phyloP scores from a whole-genome alignment of 2,113 vertebrate species.

The Macroglossus sobrinus region DNA sequence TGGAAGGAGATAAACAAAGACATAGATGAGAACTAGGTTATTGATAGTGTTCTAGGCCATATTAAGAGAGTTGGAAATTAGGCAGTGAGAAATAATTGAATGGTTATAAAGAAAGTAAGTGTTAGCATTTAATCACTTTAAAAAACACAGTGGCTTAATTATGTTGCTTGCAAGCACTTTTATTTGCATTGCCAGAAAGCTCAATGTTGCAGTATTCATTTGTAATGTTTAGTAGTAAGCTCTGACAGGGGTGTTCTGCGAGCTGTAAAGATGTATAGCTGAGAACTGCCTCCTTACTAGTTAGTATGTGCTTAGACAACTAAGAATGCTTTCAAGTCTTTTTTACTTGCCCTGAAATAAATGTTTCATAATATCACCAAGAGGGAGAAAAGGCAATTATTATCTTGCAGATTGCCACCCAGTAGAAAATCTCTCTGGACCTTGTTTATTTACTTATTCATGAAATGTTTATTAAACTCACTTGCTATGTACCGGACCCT shows the following conservation, averaged over 20 bases:
- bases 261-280: slow-evolving; percentile 30
- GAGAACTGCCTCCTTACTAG: slow-evolving; percentile 26
- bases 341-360: not conserved
- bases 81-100: not conserved
- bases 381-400: not conserved
- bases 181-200: slow-evolving; percentile 34
- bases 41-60: not conserved
- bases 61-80: not conserved
- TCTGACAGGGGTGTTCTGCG: not conserved
- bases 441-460: not conserved
- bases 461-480: not conserved
- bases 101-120: not conserved
- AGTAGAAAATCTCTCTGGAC: not conserved
- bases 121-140: not conserved
- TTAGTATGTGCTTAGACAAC: not conserved
- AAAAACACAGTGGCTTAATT: not conserved
- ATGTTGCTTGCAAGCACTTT: not conserved
- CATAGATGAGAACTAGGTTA: not conserved
- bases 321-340: not conserved
- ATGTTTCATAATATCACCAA: not conserved
- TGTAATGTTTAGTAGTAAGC: not conserved
- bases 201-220: slow-evolving; percentile 36
- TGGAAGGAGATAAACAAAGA: not conserved
- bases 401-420: not conserved
- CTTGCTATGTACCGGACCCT: not conserved